Evolutionary conservation across 2,113 vertebrate species (phyloP).

Genomic region (Eublepharis macularius): DNA sequence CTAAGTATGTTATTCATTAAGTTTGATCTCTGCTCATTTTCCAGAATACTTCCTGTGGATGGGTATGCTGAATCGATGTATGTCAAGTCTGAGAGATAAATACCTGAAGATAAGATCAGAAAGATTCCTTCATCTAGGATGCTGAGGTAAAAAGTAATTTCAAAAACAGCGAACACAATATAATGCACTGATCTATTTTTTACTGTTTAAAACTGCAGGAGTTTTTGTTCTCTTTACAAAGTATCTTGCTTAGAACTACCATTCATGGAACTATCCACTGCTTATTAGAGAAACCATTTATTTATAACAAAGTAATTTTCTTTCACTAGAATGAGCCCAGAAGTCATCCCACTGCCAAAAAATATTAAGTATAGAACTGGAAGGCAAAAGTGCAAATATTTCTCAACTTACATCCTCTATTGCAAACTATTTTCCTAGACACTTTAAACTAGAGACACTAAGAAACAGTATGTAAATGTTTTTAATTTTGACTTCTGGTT

Average conservation of each 20-base stretch:
- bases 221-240: neutral
- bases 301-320: neutral
- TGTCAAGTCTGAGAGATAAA: conserved; percentile 97
- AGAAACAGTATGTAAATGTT: neutral
- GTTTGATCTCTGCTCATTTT: conserved; percentile 96
- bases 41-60: conserved; percentile 97
- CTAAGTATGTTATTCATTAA: conserved; percentile 98
- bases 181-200: neutral
- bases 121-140: conserved; percentile 26
- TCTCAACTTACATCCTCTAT: no score
- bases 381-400: neutral
- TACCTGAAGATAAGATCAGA: conserved; percentile 80
- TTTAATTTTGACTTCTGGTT: neutral
- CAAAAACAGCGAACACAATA: neutral
- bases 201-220: neutral
- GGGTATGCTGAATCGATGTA: conserved; percentile 98
- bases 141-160: neutral
- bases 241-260: neutral
- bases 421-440: no score
- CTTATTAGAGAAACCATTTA: neutral
- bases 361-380: neutral
- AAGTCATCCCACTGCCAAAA: neutral
- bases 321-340: neutral
- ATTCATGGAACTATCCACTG: neutral
- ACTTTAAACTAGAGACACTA: neutral